Conservation (phyloP, 1,140 invertebrate species). For the Hypothenemus hampei region DNA sequence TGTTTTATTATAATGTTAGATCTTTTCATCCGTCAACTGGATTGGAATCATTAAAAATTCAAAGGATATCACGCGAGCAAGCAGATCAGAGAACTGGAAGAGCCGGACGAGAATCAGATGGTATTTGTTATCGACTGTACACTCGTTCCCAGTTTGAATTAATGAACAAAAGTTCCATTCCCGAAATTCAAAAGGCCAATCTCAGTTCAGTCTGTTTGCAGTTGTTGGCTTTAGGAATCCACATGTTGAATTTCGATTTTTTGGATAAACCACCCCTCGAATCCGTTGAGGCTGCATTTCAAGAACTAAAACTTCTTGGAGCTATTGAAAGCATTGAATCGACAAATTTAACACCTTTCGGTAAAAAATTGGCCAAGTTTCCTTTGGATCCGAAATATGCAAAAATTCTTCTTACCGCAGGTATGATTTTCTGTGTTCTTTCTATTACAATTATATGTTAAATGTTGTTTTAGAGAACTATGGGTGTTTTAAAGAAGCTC, state of each 20-base stretch:
- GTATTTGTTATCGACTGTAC: conserved; percentile 80
- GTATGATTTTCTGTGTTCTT: neutral
- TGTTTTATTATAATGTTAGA: conserved; percentile 15
- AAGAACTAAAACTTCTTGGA: conserved; percentile 68
- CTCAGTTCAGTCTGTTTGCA: conserved; percentile 54
- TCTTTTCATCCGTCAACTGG: conserved; percentile 77
- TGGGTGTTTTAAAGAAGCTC: conserved; percentile 78
- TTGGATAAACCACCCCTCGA: conserved; percentile 80
- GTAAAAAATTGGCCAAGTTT: conserved; percentile 83
- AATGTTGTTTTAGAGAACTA: conserved; percentile 51
- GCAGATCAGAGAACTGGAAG: conserved; percentile 87
- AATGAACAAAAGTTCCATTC: conserved; percentile 66
- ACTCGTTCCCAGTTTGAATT: conserved; percentile 62
- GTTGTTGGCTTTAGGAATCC: conserved; percentile 77
- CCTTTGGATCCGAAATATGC: conserved; percentile 89
- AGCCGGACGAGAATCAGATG: conserved; percentile 80
- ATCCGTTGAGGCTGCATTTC: conserved; percentile 61
- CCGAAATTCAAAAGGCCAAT: conserved; percentile 75
- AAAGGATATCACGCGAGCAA: conserved; percentile 84
- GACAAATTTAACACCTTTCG: conserved; percentile 67
- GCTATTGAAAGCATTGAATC: conserved; percentile 56
- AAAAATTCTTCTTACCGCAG: conserved; percentile 73
- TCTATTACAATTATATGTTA: neutral
- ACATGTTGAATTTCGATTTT: conserved; percentile 82
- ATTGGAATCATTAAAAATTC: conserved; percentile 78